Evolutionary conservation across 2,888 invertebrate genomes (phyloP).

Genomic region (Drosophila eohydei): DNA sequence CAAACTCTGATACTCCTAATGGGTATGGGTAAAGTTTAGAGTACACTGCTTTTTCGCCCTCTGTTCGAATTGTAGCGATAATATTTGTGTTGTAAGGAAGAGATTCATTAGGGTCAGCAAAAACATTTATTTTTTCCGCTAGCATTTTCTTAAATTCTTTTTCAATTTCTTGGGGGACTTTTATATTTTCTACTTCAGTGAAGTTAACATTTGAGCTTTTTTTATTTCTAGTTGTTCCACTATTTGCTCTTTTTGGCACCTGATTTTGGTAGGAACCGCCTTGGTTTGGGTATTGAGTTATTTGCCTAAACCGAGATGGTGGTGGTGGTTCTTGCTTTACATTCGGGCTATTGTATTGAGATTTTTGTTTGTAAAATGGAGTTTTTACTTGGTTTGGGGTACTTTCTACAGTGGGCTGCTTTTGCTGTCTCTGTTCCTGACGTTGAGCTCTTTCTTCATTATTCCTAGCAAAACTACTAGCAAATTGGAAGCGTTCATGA

Average conservation of each 20-base stretch:
- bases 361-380: too few species aligned
- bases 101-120: not conserved
- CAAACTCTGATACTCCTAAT: constrained; percentile 11
- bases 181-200: not conserved
- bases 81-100: not conserved
- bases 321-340: too few species aligned
- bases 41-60: not conserved
- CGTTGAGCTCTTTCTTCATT: not conserved
- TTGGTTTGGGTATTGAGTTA: too few species aligned
- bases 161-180: not conserved
- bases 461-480: constrained; percentile 1
- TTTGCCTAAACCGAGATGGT: too few species aligned
- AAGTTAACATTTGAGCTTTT: not conserved
- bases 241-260: too few species aligned
- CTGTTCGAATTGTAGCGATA: constrained; percentile 3
- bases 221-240: not conserved
- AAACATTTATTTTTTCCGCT: not conserved
- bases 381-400: too few species aligned
- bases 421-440: not conserved
- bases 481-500: not conserved
- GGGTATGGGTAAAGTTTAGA: not conserved
- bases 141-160: not conserved
- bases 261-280: too few species aligned
- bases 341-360: too few species aligned
- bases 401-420: not conserved